These are phyloP conservation scores for Psittacula derbiana DNA, from an alignment of 2,797 vertebrate species.

Conservation along the genomic window DNA sequence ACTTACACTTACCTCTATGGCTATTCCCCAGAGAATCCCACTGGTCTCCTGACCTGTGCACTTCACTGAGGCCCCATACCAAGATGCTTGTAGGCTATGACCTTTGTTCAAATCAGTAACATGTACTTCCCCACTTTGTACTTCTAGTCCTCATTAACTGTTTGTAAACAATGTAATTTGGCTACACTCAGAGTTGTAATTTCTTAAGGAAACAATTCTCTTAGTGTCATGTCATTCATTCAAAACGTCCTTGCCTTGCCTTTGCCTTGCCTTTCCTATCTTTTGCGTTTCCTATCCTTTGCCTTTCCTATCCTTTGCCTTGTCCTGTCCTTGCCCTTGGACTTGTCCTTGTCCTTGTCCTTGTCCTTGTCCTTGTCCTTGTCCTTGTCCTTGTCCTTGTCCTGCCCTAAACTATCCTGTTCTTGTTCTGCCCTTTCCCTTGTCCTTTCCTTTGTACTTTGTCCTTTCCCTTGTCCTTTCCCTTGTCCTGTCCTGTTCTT, in stretches of 20 bases:
- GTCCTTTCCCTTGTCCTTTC: background rate
- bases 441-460: background rate
- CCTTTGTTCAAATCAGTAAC: background rate
- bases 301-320: no score
- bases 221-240: background rate
- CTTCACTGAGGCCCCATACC: fast-evolving
- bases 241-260: background rate
- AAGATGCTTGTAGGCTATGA: background rate
- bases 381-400: no score
- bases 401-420: background rate
- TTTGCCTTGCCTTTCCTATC: background rate
- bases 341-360: no score
- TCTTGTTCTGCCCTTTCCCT: background rate
- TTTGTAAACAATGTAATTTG: background rate
- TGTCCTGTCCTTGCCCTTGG: background rate
- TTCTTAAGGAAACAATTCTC: background rate
- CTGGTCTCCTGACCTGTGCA: background rate
- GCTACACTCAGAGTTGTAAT: background rate
- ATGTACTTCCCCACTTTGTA: background rate
- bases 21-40: background rate
- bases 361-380: background rate
- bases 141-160: background rate
- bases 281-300: no score
- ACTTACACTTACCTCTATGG: background rate
- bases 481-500: background rate